Evolutionary conservation across 2,888 invertebrate species (phyloP).

Genomic region (Andrena bicolor): DNA sequence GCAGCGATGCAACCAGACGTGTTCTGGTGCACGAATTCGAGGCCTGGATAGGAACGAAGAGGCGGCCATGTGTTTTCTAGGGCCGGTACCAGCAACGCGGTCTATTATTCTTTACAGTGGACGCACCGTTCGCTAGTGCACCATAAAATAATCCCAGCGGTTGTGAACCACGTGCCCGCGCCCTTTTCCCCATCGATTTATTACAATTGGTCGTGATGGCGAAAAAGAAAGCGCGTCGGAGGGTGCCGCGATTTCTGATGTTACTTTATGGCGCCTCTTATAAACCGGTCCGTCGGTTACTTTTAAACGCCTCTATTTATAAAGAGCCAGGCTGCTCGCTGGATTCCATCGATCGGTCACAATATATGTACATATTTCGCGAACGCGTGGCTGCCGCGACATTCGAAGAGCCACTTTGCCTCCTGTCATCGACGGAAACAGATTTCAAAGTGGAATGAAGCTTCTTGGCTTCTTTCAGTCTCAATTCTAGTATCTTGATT

Average conservation of each 20-base stretch:
- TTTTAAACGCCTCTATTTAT: conserved; percentile 56
- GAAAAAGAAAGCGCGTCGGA: conserved; percentile 13
- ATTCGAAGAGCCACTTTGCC: background rate
- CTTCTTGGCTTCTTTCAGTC: too few species aligned
- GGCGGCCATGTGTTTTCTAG: conserved; percentile 61
- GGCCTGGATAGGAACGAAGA: conserved; percentile 3
- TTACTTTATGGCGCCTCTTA: conserved; percentile 51
- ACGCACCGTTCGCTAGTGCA: conserved; percentile 19
- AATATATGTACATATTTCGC: conserved; percentile 26
- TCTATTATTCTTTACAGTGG: conserved; percentile 56
- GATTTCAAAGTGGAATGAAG: too few species aligned
- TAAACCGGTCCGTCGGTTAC: conserved; percentile 52
- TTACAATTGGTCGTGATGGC: conserved; percentile 40
- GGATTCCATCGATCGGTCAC: conserved; percentile 22
- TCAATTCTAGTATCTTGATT: too few species aligned
- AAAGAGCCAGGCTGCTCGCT: conserved; percentile 21
- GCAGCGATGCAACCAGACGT: conserved; percentile 51
- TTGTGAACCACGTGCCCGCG: background rate
- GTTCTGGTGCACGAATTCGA: conserved; percentile 50
- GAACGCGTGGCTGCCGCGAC: background rate
- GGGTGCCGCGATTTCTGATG: conserved; percentile 21
- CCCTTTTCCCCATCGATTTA: conserved; percentile 52
- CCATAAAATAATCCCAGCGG: conserved; percentile 38
- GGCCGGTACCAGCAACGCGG: background rate
- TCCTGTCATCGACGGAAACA: too few species aligned